Evolutionary conservation across 2,113 vertebrate genomes (phyloP).

Genomic region (Tenebrosternarchus preto): DNA sequence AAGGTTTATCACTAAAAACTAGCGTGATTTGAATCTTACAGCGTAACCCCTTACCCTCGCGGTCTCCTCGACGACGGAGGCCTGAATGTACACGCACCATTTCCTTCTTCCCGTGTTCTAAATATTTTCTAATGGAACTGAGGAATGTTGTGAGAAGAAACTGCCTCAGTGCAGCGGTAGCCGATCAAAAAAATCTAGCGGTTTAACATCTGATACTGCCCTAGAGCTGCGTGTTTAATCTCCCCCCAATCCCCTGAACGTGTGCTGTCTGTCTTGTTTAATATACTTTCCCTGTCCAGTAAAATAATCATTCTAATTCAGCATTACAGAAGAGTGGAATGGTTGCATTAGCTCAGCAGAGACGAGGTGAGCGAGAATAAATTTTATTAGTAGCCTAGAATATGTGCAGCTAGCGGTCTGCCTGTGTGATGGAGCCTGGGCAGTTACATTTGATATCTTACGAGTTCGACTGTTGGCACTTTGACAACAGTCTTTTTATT

Average conservation of each 20-base stretch:
- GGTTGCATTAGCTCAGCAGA: conserved; percentile 47
- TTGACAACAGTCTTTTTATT: too few relatives aligned
- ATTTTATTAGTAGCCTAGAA: too few relatives aligned
- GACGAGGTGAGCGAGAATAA: too few relatives aligned
- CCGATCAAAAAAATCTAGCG: conserved; percentile 54
- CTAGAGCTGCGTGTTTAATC: neutral
- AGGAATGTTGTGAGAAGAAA: conserved; percentile 69
- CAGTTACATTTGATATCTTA: too few relatives aligned
- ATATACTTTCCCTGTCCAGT: conserved; percentile 11
- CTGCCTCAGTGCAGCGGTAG: conserved; percentile 54
- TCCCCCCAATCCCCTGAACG: neutral
- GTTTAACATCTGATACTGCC: conserved; percentile 55
- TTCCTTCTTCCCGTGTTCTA: conserved; percentile 50
- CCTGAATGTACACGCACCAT: neutral
- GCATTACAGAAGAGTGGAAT: conserved; percentile 19
- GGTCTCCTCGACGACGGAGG: neutral
- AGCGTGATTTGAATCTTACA: neutral
- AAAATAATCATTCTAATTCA: conserved; percentile 38
- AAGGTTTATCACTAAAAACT: neutral
- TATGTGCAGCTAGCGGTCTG: too few relatives aligned
- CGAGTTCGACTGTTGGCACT: too few relatives aligned
- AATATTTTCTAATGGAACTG: conserved; percentile 76
- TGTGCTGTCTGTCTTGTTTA: conserved; percentile 26
- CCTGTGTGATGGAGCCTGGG: too few relatives aligned
- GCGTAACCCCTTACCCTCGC: neutral